A percentile compares a stretch with the other conserved stretches of the same genome.
Evolutionary conservation across 2,797 vertebrate species (phyloP).

Genomic region (Chelon labrosus): DNA sequence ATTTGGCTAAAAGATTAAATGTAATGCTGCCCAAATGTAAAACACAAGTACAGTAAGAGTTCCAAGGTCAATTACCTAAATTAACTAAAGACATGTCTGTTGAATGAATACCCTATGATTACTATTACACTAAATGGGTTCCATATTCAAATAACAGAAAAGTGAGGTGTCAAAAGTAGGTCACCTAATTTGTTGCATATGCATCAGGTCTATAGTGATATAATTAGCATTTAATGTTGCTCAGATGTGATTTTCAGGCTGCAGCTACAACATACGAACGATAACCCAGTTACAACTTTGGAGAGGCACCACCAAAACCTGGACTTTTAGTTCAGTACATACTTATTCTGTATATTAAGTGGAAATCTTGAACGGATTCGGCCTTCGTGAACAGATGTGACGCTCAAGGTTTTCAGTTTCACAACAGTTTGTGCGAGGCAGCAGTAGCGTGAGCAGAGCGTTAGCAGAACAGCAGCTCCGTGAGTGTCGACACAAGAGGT

Average conservation of each 20-base stretch:
- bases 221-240: not conserved
- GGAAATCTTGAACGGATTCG: not conserved
- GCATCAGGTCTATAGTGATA: slow-evolving; percentile 4
- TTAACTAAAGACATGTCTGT: not conserved
- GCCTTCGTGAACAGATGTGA: not conserved
- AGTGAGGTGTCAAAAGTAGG: not conserved
- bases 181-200: slow-evolving; percentile 8
- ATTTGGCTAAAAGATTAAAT: not conserved
- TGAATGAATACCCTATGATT: not conserved
- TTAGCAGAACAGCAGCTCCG: too few species aligned
- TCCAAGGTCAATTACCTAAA: not conserved
- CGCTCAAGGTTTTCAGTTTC: not conserved
- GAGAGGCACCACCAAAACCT: not conserved
- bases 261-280: not conserved
- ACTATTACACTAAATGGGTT: not conserved
- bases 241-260: slow-evolving; percentile 3
- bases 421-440: not conserved
- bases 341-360: not conserved
- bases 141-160: not conserved
- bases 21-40: not conserved
- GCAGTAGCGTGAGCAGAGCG: not conserved
- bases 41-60: not conserved
- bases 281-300: not conserved
- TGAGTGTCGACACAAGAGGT: too few species aligned
- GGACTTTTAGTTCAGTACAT: not conserved